These are phyloP conservation scores for Emys orbicularis DNA, from an alignment of 2,797 vertebrate species.

Conservation along the genomic window DNA sequence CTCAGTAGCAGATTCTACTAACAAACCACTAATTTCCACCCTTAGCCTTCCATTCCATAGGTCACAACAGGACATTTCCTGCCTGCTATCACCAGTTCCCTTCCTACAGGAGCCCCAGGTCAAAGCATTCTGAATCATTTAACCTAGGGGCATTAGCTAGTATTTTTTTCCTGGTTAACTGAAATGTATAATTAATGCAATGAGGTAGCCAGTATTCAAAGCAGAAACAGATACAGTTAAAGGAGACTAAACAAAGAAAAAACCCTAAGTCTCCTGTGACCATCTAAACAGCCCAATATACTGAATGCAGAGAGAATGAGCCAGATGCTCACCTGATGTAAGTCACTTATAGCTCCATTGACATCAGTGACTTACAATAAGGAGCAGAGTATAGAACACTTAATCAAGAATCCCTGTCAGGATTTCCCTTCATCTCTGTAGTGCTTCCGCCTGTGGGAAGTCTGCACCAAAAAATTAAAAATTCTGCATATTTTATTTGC, in stretches of 20 bases:
- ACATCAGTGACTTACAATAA: not conserved
- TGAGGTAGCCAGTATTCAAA: not conserved
- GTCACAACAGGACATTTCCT: not conserved
- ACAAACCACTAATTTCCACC: not conserved
- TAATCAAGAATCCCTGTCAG: not conserved
- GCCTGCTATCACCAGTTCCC: not conserved
- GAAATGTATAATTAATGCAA: not conserved
- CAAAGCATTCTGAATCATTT: not conserved
- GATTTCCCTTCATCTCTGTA: not conserved
- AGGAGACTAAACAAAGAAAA: not conserved
- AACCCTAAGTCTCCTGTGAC: not conserved
- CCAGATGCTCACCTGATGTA: not conserved
- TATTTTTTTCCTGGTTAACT: not conserved
- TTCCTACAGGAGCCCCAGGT: not conserved
- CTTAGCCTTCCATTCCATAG: not conserved
- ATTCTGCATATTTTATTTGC: no score
- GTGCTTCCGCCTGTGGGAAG: not conserved
- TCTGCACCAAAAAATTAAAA: no score
- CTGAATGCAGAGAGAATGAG: not conserved
- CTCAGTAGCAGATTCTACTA: not conserved
- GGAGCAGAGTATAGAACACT: not conserved
- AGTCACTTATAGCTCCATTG: not conserved
- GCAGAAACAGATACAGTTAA: not conserved
- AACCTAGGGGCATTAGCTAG: not conserved
- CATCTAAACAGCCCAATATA: not conserved